Conservation (phyloP, 2,797 vertebrate genomes). For the Erpetoichthys calabaricus region DNA sequence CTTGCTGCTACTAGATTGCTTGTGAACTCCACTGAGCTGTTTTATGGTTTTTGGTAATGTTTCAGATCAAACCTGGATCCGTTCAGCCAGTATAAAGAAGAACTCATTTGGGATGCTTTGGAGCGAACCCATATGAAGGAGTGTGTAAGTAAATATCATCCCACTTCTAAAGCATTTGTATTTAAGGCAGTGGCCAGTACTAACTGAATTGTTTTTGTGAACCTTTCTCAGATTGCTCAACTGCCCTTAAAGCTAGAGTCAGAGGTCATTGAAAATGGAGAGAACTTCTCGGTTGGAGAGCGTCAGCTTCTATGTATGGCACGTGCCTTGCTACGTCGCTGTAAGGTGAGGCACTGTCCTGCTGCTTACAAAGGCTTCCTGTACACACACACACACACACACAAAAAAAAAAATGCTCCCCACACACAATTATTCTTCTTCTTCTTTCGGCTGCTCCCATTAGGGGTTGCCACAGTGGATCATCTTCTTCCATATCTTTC, state of each 20-base stretch:
- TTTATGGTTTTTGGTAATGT: neutral
- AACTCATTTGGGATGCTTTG: constrained; percentile 77
- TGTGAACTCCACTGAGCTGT: neutral
- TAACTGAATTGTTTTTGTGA: too few species aligned
- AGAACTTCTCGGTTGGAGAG: constrained; percentile 83
- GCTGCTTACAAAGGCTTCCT: too few species aligned
- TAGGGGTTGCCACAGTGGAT: too few species aligned
- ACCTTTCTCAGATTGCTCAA: constrained; percentile 56
- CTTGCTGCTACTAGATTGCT: neutral
- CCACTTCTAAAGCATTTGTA: too few species aligned
- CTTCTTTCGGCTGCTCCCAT: too few species aligned
- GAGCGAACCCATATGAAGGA: constrained; percentile 90
- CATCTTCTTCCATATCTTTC: too few species aligned
- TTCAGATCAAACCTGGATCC: constrained; percentile 79
- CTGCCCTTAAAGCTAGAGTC: constrained; percentile 78
- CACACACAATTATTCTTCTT: too few species aligned
- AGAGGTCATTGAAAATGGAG: constrained; percentile 80
- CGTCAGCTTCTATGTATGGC: constrained; percentile 76
- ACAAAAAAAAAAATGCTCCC: too few species aligned
- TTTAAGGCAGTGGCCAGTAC: too few species aligned
- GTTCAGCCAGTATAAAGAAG: constrained; percentile 65
- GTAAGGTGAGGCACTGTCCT: constrained; percentile 51
- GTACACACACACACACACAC: too few species aligned
- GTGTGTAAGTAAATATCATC: constrained; percentile 58
- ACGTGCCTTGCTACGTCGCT: constrained; percentile 66